phyloP scores from a whole-genome alignment of 2,888 invertebrate genomes.

The Hypomecis atomaria region DNA sequence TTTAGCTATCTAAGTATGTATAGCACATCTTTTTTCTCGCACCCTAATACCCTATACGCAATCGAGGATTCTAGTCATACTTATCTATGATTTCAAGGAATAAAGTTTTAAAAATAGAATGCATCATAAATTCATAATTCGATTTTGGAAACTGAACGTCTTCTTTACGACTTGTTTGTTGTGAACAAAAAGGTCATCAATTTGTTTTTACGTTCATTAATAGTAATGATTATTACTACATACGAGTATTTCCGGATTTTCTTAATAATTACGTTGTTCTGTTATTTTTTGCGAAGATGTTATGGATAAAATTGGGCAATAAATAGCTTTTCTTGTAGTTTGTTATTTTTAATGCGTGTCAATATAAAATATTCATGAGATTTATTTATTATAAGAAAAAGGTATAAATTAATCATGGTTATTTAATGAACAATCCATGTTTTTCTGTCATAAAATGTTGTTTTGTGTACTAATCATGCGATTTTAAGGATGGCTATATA shows the following conservation, averaged over 20 bases:
- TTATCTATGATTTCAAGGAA: too few relatives aligned
- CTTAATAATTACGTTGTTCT: conserved; percentile 22
- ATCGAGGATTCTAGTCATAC: too few relatives aligned
- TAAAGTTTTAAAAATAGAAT: conserved; percentile 29
- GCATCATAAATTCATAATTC: conserved; percentile 23
- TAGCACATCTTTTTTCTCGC: too few relatives aligned
- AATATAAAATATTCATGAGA: background rate
- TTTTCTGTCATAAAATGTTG: conserved; percentile 4
- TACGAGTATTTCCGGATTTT: background rate
- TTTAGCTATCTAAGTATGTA: too few relatives aligned
- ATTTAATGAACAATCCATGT: conserved; percentile 15
- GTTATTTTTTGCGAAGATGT: conserved; percentile 2
- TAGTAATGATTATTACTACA: conserved; percentile 15
- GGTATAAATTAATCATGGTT: conserved; percentile 11
- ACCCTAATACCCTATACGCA: too few relatives aligned
- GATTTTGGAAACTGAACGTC: conserved; percentile 25
- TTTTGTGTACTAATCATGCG: background rate
- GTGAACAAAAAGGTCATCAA: conserved; percentile 22
- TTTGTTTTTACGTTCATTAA: conserved; percentile 21
- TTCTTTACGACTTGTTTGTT: conserved; percentile 17
- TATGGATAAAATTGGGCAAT: conserved; percentile 10
- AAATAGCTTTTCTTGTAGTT: conserved; percentile 9
- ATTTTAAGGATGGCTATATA: conserved; percentile 3
- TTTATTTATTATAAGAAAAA: background rate
- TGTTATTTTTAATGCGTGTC: conserved; percentile 5